Evolutionary conservation across 2,113 vertebrate species (phyloP), one percentile per base, ranked within the genome.

Genomic region (Rissa tridactyla): DNA sequence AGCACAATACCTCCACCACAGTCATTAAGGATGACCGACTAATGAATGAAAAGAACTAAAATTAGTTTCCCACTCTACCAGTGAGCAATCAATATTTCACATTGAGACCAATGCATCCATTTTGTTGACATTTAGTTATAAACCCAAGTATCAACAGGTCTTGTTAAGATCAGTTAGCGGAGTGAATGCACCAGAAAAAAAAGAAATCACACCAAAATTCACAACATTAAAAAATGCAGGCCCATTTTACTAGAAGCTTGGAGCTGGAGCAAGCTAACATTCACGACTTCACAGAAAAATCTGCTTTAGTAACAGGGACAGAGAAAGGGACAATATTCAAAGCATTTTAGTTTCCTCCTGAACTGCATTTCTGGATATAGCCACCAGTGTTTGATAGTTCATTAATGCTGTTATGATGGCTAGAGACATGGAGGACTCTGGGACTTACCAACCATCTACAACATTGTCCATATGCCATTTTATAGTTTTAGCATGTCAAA

Each of bases 361-460:
- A 82, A 26, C 23, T 26, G 1, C 12, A 32, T 29, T 52, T 72
- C 32, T 58, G 9, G 10, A 55, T 9, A 16, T 1, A 69, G 21
- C 5, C 38, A 25, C 20, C 4, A 9, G 22, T 8, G 38, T 16
- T 15, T 46, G 15, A 25, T 6, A 36, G 47, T 3, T 71, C 20
- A 18, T 13, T 3, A 44, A 42, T 16, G 15, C 13, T 10, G 1
- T 16, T 58, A 26, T 1, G 5, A 5, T 29, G 49, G 32, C 65
- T 52, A 22, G 11, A 51, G 20, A n/a, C 34, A 57, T 0, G 0
- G 15, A 76, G 32, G 42, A 38, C 30, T 46, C 14, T 1, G 47
- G 21, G 46, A 77, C n/a, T 55, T 42, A 14, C 2, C 42, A n/a
- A 14, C 3, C 15, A 47, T 4, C 52, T 46, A 20, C 6, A 36